Evolutionary conservation across 1,140 invertebrate genomes (phyloP), one percentile per base, ranked within the genome.

Genomic region (Bactericera cockerelli): DNA sequence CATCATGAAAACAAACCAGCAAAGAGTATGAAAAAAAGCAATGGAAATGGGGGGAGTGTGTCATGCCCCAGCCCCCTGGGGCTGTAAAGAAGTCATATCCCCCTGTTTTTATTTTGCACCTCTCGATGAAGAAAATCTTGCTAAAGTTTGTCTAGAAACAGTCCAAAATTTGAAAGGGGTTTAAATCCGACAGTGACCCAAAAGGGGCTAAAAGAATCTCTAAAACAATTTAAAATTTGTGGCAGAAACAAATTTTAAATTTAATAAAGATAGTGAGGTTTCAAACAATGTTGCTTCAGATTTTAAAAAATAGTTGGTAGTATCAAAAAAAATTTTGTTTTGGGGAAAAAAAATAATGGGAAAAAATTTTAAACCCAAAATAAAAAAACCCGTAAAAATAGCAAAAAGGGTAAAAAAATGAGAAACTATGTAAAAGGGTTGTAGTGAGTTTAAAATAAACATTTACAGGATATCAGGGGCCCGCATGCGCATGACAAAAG

Each of bases 401-500:
- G 22, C 22, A n/a, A n/a, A n/a, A n/a, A n/a, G 22, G n/a, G n/a
- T 16, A 6, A 3, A 49, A 49, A 4, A 3, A 19, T 19, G 42
- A 49, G 22, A 49, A 49, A 49, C 8, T 8, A n/a, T 8, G 19
- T 4, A 31, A 31, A 13, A 31, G 13, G 4, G 13, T 31, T 13
- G n/a, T n/a, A 49, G 3, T 49, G 3, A 19, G 42, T 10, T 16
- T 10, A 49, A 49, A n/a, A 6, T 16, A 49, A 49, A n/a, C 19
- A 6, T 19, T 49, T 49, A 19, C 42, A 25, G 39, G 16, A 24
- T 13, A 39, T 26, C 16, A 21, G 60, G 25, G 57, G 21, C n/a
- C 26, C 63, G 66, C 11, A 57, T 64, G 61, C 75, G 75, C 65
- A 78, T 58, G 77, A 79, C 61, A 71, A 77, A 28, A 79, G 77